Conservation (phyloP, 2,113 vertebrate genomes). For the Daboia siamensis region DNA sequence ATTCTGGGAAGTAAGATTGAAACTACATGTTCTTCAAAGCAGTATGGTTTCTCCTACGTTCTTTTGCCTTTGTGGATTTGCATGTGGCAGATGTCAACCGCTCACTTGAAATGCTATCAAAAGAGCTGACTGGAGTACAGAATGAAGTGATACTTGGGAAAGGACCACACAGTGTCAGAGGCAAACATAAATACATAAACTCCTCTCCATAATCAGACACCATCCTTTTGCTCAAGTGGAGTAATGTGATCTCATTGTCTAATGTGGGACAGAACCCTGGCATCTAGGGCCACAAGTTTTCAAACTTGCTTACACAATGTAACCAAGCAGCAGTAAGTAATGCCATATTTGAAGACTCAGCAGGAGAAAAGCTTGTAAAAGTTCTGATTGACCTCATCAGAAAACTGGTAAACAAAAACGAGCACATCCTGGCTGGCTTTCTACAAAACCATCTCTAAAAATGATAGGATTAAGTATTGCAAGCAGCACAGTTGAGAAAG, state of each 20-base stretch:
- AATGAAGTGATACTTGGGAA: neutral
- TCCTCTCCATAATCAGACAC: neutral
- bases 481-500: neutral
- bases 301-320: neutral
- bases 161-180: constrained; percentile 1
- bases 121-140: neutral
- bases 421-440: neutral
- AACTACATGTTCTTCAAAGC: neutral
- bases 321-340: constrained; percentile 7
- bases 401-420: neutral
- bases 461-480: neutral
- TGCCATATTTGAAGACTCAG: constrained; percentile 3
- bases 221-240: neutral
- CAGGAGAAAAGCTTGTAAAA: neutral
- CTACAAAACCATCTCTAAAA: neutral
- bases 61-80: neutral
- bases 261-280: constrained; percentile 10
- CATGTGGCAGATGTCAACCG: neutral
- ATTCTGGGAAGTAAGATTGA: neutral
- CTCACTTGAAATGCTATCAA: neutral
- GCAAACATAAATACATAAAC: neutral
- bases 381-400: neutral
- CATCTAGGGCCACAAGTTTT: neutral
- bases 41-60: neutral
- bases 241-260: neutral